These are phyloP conservation scores for Neoarius graeffei DNA, from an alignment of 2,113 vertebrate genomes.

Conservation along the genomic window DNA sequence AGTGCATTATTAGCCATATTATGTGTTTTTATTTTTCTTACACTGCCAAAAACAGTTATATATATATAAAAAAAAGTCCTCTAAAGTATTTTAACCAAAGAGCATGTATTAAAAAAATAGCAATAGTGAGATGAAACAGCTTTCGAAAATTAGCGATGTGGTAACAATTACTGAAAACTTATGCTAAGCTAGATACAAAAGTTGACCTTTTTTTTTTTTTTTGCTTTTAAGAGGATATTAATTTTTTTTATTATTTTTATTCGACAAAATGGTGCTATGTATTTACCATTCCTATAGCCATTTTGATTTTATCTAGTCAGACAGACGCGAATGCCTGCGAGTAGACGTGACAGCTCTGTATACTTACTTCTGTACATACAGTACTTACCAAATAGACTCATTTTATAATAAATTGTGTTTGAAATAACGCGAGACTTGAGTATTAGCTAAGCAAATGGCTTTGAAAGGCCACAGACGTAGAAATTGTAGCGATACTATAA, in stretches of 20 bases:
- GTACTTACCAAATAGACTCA: slow-evolving; percentile 39
- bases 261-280: slow-evolving; percentile 81
- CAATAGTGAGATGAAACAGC: slow-evolving; percentile 53
- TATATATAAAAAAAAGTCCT: slow-evolving; percentile 46
- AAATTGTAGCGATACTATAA: slow-evolving; percentile 6
- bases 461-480: slow-evolving; percentile 10
- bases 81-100: slow-evolving; percentile 73
- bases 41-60: slow-evolving; percentile 64
- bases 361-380: slow-evolving; percentile 63
- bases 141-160: slow-evolving; percentile 59
- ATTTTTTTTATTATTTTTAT: slow-evolving; percentile 70
- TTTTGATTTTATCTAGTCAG: slow-evolving; percentile 62
- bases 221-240: slow-evolving; percentile 63
- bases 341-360: slow-evolving; percentile 50
- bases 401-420: slow-evolving; percentile 52
- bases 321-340: slow-evolving; percentile 55
- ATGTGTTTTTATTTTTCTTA: slow-evolving; percentile 61
- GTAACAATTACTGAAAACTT: slow-evolving; percentile 51
- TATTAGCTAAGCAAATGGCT: slow-evolving; percentile 32
- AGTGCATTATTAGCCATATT: slow-evolving; percentile 66
- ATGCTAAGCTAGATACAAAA: slow-evolving; percentile 56
- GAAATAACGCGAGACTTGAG: slow-evolving; percentile 36
- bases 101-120: slow-evolving; percentile 70
- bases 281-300: slow-evolving; percentile 82
- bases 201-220: slow-evolving; percentile 59